phyloP scores from a whole-genome alignment of 1,140 invertebrate genomes.

The Chelonus insularis region DNA sequence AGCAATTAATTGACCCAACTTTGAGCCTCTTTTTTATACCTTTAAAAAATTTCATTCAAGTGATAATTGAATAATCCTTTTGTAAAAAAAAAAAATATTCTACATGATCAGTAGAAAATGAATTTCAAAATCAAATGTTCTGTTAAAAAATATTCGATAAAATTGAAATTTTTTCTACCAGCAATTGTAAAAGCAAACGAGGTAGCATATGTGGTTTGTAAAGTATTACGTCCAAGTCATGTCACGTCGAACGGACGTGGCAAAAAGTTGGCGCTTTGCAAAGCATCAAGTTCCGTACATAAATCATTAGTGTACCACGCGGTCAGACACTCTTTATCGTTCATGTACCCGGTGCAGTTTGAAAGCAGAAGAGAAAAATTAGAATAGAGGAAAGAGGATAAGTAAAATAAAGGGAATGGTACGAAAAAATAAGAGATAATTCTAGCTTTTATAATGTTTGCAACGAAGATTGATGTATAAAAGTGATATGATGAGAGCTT shows the following conservation, averaged over 20 bases:
- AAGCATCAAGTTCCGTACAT: conserved; percentile 19
- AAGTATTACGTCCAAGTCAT: conserved; percentile 17
- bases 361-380: background rate
- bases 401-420: background rate
- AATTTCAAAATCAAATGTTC: no score
- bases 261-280: conserved; percentile 15
- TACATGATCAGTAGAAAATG: no score
- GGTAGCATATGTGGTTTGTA: conserved; percentile 2
- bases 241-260: conserved; percentile 23
- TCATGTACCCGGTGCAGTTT: background rate
- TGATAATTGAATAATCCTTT: background rate
- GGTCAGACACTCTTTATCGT: background rate
- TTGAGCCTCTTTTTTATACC: no score
- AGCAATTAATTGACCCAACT: no score
- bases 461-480: no score
- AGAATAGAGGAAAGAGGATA: background rate
- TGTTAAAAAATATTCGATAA: no score
- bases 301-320: conserved; percentile 16
- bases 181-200: no score
- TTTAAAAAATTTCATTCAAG: background rate
- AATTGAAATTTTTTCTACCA: no score
- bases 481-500: no score
- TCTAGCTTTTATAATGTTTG: no score
- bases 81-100: background rate
- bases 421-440: no score